These are phyloP conservation scores for Otocyon megalotis DNA, from an alignment of 2,113 vertebrate species.

Conservation along the genomic window DNA sequence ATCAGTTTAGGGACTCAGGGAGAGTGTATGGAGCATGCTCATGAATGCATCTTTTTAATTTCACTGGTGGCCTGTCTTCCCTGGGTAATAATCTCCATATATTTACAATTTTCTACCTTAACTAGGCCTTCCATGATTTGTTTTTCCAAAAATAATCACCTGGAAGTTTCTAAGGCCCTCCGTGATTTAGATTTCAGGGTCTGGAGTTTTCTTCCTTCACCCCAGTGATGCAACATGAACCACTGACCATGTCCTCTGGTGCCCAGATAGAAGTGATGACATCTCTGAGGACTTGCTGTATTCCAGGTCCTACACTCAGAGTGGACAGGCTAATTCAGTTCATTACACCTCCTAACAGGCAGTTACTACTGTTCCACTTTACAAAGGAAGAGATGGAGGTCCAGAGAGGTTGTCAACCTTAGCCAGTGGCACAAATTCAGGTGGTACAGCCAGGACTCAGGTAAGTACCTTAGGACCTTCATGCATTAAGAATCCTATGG, in stretches of 20 bases:
- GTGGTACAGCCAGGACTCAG: not conserved
- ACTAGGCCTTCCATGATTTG: not conserved
- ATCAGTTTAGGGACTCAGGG: not conserved
- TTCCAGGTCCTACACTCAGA: not conserved
- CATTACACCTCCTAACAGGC: not conserved
- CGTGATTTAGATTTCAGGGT: not conserved
- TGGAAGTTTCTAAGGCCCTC: not conserved
- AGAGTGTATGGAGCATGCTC: accelerated
- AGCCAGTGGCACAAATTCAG: not conserved
- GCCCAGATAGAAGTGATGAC: accelerated
- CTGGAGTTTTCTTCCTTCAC: not conserved
- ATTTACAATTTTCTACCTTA: not conserved
- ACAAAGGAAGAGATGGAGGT: not conserved
- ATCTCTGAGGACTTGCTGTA: not conserved
- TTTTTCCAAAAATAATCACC: not conserved
- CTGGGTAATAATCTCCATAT: not conserved
- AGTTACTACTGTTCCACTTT: not conserved
- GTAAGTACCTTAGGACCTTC: not conserved
- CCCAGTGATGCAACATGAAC: accelerated
- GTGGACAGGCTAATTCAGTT: not conserved
- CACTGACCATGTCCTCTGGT: not conserved
- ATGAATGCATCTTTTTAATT: not conserved
- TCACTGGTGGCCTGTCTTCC: not conserved
- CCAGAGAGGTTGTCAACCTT: not conserved
- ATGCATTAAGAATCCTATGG: not conserved